A percentile compares a stretch with the other conserved stretches of the same genome.
These are phyloP conservation scores for Elephas maximus DNA, from an alignment of 2,113 vertebrate species.

Conservation along the genomic window DNA sequence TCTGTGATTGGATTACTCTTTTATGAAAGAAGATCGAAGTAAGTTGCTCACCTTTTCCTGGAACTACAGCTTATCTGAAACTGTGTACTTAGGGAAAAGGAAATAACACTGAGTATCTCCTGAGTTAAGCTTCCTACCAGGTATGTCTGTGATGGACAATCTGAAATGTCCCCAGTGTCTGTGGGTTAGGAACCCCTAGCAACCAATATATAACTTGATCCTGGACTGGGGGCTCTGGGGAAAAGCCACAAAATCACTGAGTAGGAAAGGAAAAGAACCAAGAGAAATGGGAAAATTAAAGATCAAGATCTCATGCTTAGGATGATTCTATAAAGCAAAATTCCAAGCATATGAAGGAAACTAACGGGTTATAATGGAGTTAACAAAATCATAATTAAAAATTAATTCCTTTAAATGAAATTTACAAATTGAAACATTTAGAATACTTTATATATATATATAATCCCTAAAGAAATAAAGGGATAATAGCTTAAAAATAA, in stretches of 20 bases:
- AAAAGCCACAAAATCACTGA: not conserved
- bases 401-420: not conserved
- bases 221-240: rapidly evolving
- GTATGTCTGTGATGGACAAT: not conserved
- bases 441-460: not conserved
- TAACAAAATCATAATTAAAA: not conserved
- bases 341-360: not conserved
- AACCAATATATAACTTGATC: not conserved
- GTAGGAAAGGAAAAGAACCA: not conserved
- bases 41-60: not conserved
- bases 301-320: not conserved
- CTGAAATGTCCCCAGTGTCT: not conserved
- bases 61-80: not conserved
- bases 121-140: not conserved
- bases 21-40: not conserved
- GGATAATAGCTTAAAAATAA: not conserved
- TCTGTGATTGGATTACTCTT: not conserved
- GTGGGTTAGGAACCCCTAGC: not conserved
- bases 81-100: not conserved
- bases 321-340: not conserved
- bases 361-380: not conserved
- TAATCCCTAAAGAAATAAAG: not conserved
- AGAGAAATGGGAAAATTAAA: not conserved
- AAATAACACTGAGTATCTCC: not conserved
- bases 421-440: not conserved